Evolutionary conservation across 2,888 invertebrate genomes (phyloP), one percentile per base, ranked within the genome.

Genomic region (Cheilosia pagana): DNA sequence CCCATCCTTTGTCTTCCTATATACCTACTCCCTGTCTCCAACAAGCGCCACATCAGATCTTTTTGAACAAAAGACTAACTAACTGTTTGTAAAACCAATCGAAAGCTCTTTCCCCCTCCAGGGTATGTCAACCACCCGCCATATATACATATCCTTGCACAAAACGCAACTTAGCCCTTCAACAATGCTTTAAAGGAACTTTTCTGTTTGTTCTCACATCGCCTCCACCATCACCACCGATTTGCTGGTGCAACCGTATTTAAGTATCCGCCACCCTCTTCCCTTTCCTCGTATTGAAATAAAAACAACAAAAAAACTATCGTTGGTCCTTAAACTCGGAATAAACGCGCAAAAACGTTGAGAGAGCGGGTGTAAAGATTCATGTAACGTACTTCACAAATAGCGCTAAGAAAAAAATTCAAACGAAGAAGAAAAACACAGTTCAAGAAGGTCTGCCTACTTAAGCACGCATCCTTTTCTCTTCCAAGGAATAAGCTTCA

Each of bases 391-490:
- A 85, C 81, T 85, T 81, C 59, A 70, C 52, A 75, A 63, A 57
- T 41, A 79, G 70, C 70, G 65, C 68, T 53, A 39, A 43, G n/a
- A 28, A 50, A 41, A 67, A 28, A n/a, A 57, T 52, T 57, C 12
- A 19, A 25, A 23, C 5, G 12, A 41, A 39, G 28, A 19, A 67
- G 48, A 68, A 81, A 75, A 57, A 48, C 10, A 16, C 23, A 85
- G 76, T 81, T 85, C 85, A 85, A 85, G 81, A 83, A 87, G 83
- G 86, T 85, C 86, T 85, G 82, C 87, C 90, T 90, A 90, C 90
- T 90, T 90, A 87, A 90, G 90, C 90, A 90, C 90, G 90, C 91
- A 90, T 90, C 90, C 82, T 87, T 87, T 82, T 85, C 81, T 72
- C 45, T 86, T 74, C 76, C 67, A 86, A 74, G 78, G 75, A 78